Evolutionary conservation across 2,888 invertebrate species (phyloP).

Genomic region (Xestia c-nigrum): DNA sequence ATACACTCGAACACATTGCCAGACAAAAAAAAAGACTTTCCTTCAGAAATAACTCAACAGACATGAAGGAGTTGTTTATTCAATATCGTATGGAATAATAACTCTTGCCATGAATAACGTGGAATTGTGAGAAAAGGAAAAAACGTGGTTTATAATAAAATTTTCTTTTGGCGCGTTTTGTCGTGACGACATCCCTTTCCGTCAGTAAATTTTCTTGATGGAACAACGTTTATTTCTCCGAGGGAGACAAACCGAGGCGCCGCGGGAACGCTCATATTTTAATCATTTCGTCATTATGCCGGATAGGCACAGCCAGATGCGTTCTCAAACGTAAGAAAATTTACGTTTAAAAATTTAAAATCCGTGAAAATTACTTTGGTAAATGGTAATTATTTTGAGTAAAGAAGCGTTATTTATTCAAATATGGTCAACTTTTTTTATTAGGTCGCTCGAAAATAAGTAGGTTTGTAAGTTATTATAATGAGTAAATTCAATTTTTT

Average conservation of each 20-base stretch:
- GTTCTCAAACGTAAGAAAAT: conserved; percentile 41
- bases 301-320: conserved; percentile 51
- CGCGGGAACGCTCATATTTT: conserved; percentile 76
- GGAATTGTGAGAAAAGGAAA: conserved; percentile 69
- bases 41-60: conserved; percentile 60
- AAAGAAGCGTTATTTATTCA: neutral
- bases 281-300: conserved; percentile 77
- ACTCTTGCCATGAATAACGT: conserved; percentile 73
- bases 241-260: conserved; percentile 70
- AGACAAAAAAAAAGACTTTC: conserved; percentile 52
- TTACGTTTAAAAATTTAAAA: conserved; percentile 17
- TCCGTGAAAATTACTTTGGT: conserved; percentile 20
- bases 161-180: conserved; percentile 70
- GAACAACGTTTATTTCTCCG: conserved; percentile 72
- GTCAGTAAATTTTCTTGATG: conserved; percentile 75
- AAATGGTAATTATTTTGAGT: conserved; percentile 18
- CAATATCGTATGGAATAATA: conserved; percentile 71
- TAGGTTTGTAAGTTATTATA: too few species aligned
- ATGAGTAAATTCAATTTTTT: too few species aligned
- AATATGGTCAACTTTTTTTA: neutral
- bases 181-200: conserved; percentile 72
- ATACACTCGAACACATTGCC: conserved; percentile 46
- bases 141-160: conserved; percentile 73
- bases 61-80: conserved; percentile 66
- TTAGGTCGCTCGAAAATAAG: neutral